Percentiles rank a stretch among this genome's conserved stretches.
Conservation (phyloP, 2,113 vertebrate species). For the Apeltes quadracus region DNA sequence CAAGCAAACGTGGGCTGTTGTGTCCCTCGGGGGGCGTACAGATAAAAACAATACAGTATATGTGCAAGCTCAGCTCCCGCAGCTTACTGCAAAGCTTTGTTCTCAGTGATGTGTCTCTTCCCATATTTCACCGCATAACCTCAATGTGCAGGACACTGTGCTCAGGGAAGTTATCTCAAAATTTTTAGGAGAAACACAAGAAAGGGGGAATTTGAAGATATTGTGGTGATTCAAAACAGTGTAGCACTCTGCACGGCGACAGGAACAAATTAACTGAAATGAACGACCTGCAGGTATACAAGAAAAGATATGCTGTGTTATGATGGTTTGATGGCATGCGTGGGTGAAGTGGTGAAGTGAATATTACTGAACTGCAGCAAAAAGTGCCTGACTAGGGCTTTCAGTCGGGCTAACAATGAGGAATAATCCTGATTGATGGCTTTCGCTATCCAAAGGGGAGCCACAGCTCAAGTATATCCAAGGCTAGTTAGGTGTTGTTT, state of each 20-base stretch:
- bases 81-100: conserved; percentile 41
- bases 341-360: conserved; percentile 30
- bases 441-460: conserved; percentile 25
- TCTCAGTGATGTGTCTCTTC: conserved; percentile 38
- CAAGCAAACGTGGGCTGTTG: conserved; percentile 24
- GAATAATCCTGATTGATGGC: conserved; percentile 30
- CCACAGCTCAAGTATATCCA: conserved; percentile 1
- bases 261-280: background rate
- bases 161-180: conserved; percentile 33
- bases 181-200: conserved; percentile 3
- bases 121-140: conserved; percentile 31
- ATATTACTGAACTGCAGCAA: conserved; percentile 33
- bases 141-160: conserved; percentile 36
- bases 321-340: conserved; percentile 22
- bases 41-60: conserved; percentile 17
- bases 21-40: conserved; percentile 1
- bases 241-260: background rate
- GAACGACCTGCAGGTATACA: conserved; percentile 8
- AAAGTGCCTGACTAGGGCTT: conserved; percentile 26
- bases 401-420: conserved; percentile 17
- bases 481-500: background rate
- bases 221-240: background rate
- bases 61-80: conserved; percentile 38
- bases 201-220: background rate
- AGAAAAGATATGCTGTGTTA: conserved; percentile 19